Evolutionary conservation across 2,113 vertebrate species (phyloP).

Genomic region (Rhizomys pruinosus): DNA sequence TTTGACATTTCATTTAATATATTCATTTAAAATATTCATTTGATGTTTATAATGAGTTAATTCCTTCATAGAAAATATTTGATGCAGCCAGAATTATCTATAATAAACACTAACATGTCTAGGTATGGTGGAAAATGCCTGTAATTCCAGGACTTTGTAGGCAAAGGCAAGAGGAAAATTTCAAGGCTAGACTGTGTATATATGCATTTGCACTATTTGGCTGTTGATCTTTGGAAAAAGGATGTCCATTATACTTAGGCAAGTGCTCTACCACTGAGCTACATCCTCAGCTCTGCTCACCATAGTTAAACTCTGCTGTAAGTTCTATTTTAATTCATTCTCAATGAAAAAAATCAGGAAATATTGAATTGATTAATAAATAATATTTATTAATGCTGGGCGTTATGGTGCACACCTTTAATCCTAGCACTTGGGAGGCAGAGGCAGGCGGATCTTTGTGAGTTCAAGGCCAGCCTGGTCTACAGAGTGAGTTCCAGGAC

Average conservation of each 20-base stretch:
- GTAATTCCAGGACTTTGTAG: neutral
- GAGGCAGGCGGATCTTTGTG: no score
- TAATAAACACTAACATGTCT: neutral
- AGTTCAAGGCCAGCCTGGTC: no score
- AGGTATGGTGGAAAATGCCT: neutral
- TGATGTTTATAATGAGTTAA: neutral
- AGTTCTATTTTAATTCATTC: neutral
- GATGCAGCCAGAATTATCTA: neutral
- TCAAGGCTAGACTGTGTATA: neutral
- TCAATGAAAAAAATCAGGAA: neutral
- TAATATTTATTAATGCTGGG: no score
- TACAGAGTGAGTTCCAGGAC: no score
- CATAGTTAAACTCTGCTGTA: neutral
- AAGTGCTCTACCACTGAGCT: neutral
- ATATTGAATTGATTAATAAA: neutral
- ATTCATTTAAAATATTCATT: neutral
- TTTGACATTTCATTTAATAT: neutral
- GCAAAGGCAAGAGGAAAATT: neutral
- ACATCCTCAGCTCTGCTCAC: neutral
- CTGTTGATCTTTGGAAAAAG: neutral
- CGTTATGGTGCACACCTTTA: no score
- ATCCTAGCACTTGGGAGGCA: no score
- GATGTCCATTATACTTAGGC: neutral
- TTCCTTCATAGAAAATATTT: slow-evolving; percentile 8
- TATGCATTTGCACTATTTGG: neutral